Base-by-base conservation (phyloP, 2,113 vertebrate species). In the Bufo bufo region DNA sequence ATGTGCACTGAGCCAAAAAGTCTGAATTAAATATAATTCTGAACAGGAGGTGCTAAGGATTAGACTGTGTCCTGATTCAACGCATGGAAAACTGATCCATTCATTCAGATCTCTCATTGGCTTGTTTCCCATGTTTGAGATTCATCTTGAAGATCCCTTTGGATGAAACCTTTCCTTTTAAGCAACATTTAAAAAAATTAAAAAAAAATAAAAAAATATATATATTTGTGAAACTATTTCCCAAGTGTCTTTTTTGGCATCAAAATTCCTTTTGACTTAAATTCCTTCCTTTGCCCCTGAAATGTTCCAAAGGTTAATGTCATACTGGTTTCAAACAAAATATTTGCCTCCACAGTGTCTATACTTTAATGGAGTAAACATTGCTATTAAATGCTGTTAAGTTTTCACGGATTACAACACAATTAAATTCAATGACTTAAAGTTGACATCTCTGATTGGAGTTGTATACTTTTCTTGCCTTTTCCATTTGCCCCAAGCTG, bases 11-110 rank as follows among this genome's bases (percentile, higher is more conserved):
- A 81, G 56, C 78, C 54, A 80, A 58, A 80, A 13, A 43, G 43
- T 81, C 33, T 59, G 78, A 58, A 80, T 81, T 45, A 81, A 81
- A 81, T 81, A 59, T 81, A 56, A 81, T 47, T 61, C 23, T 61
- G 23, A 81, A 43, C 78, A 81, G 54, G 54, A 81, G 54, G 54
- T 80, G 78, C 56, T 43, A 59, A 80, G 56, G 78, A 61, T 81
- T 81, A 81, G 56, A 7, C 56, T 81, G 78, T 58, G 61, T 81
- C 61, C 33, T 81, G 13, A 81, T 81, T 61, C 23, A 81, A 56
- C 14, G 1, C 33, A 81, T 81, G 78, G 61, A 81, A 45, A 81
- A 81, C 17, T 81, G 78, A 81, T 81, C 56, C 56, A 81, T 81
- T 59, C 6, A 81, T 61, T 61, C 78, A 81, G 56, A 61, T 59